These are phyloP conservation scores for Pyrrhura leucotis DNA, from an alignment of 2,797 vertebrate species.

Conservation along the genomic window DNA sequence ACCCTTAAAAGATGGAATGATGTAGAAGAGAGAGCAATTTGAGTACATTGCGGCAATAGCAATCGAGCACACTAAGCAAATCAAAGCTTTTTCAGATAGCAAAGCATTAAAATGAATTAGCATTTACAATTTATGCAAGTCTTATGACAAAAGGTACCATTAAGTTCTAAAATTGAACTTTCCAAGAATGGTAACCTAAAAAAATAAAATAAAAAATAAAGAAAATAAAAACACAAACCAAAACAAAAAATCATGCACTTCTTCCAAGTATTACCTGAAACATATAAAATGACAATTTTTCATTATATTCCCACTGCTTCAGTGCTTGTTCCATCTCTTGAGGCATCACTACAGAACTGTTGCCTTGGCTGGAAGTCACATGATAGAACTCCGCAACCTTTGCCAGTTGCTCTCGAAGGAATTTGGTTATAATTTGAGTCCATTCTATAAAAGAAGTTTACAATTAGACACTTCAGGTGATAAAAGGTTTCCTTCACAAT, in stretches of 20 bases:
- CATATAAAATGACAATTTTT: constrained; percentile 81
- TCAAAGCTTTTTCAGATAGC: not conserved
- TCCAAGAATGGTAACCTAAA: not conserved
- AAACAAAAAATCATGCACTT: not conserved
- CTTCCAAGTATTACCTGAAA: constrained; percentile 75
- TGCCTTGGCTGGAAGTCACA: constrained; percentile 51
- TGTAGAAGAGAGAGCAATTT: not conserved
- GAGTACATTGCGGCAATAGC: not conserved
- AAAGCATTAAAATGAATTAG: not conserved
- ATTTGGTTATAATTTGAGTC: constrained; percentile 81
- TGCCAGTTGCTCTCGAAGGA: constrained; percentile 78
- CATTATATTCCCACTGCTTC: constrained; percentile 82
- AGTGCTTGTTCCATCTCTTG: constrained; percentile 78
- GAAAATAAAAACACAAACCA: not conserved
- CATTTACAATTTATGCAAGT: not conserved
- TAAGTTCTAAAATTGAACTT: not conserved
- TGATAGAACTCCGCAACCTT: constrained; percentile 81
- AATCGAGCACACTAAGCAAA: not conserved
- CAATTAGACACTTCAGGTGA: not conserved
- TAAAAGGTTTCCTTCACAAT: not conserved
- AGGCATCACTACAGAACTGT: constrained; percentile 48
- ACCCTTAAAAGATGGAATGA: not conserved
- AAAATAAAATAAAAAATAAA: not conserved
- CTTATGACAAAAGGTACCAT: not conserved
- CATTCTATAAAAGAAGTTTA: constrained; percentile 67